Base-by-base conservation (phyloP, 2,797 vertebrate genomes). In the Poeciliopsis infans region DNA sequence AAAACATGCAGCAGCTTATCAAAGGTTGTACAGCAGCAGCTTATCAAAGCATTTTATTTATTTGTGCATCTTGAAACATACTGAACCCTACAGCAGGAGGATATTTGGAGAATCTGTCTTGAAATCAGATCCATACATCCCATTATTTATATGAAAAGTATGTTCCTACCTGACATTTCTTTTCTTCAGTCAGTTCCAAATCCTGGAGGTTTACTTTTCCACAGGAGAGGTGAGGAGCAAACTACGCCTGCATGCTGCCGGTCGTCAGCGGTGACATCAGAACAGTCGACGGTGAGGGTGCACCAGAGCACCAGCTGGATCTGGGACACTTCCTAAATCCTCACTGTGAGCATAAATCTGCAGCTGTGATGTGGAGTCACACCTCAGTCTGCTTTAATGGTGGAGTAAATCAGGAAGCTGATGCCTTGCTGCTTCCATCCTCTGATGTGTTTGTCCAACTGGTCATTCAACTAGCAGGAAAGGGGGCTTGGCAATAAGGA, bases 141-240 rank as follows among this genome's bases (percentile, higher is more conserved):
- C 68, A n/a, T 45, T 11, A 49, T 28, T 49, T 47, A 47, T 20
- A 20, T 1, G 41, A 59, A 46, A 33, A 6, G 73, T 76, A 64
- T 1, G n/a, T 57, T 80, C 93, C 28, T 85, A 94, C 93, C 89
- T 73, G 90, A 83, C 91, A 93, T 93, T 43, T 33, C 53, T 61
- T 39, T 16, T 31, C 33, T 39, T 23, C 5, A 59, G 15, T 47
- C 59, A 66, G n/a, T 49, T 1, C 25, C 53, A 49, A 28, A 59
- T 74, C 64, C 78, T 20, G 0, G 3, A n/a, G 53, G 33, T 73
- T 55, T 47, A 5, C 25, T 61, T 18, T 51, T 87, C 57, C 64
- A 39, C 16, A 7, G 12, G 41, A 33, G 0, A 16, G 41, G 46
- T 6, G 36, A 2, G 45, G 15, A 36, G 55, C 66, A n/a, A 20